Evolutionary conservation across 2,797 vertebrate genomes (phyloP).

Genomic region (Brotula barbata): DNA sequence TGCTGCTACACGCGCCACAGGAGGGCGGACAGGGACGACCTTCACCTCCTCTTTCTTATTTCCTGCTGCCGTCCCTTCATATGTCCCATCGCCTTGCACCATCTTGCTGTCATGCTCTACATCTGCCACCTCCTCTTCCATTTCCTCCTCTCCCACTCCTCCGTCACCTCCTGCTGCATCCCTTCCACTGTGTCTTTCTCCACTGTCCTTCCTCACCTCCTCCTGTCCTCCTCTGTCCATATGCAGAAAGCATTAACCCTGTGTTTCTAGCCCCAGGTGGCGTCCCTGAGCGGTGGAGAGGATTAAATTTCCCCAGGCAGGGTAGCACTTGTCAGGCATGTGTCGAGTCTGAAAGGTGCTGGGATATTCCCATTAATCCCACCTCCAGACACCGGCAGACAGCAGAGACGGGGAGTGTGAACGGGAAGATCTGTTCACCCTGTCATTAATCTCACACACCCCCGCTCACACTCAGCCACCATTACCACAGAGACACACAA

Average conservation of each 20-base stretch:
- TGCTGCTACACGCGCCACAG: slow-evolving; percentile 29
- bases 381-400: slow-evolving; percentile 21
- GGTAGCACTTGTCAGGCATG: slow-evolving; percentile 44
- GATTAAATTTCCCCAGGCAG: slow-evolving; percentile 44
- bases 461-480: background rate
- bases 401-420: slow-evolving; percentile 12
- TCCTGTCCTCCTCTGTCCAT: slow-evolving; percentile 47
- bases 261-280: slow-evolving; percentile 13
- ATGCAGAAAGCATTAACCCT: slow-evolving; percentile 66
- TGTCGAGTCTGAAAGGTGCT: slow-evolving; percentile 33
- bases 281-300: slow-evolving; percentile 12
- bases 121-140: slow-evolving; percentile 23
- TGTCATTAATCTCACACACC: slow-evolving; percentile 32
- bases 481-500: background rate
- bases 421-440: slow-evolving; percentile 16
- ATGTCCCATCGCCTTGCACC: slow-evolving; percentile 11
- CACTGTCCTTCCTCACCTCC: slow-evolving; percentile 1
- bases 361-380: slow-evolving; percentile 35
- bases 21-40: slow-evolving; percentile 31
- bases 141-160: slow-evolving; percentile 12
- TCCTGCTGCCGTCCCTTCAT: slow-evolving; percentile 30
- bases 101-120: background rate
- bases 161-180: background rate
- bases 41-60: slow-evolving; percentile 24
- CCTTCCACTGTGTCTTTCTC: slow-evolving; percentile 17